Base-by-base conservation (phyloP, 1,140 invertebrate genomes). In the Leptoteleia sp. region DNA sequence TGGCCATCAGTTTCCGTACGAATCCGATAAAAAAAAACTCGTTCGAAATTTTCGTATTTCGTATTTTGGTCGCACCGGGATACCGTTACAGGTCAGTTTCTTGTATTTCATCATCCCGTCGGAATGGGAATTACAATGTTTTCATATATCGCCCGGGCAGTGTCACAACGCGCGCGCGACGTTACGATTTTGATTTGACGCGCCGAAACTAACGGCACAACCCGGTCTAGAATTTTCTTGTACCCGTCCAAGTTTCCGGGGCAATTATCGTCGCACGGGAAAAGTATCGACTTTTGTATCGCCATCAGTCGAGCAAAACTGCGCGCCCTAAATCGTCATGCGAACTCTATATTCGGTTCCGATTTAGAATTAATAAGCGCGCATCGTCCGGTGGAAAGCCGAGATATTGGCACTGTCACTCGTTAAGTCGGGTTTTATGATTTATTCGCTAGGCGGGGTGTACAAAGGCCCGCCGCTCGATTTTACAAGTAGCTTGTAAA, bases 31-130 rank as follows among this genome's bases (percentile, higher is more conserved):
- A n/a, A n/a, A n/a, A n/a, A n/a, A 22, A 22, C 19, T 22, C 19
- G 19, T 22, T 22, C 2, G 5, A 2, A 22, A 22, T 3, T 22
- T 22, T 22, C 19, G 3, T 50, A 9, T 31, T 48, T 64, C 35
- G 17, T n/a, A n/a, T 17, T 9, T 59, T 19, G 11, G 35, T 15
- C 17, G 16, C 15, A 8, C 6, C 16, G 12, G 1, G 33, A 16
- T 65, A 52, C 62, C 62, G 62, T 67, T 67, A 67, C 48, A n/a
- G 33, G 29, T 48, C 31, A 43, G 48, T 67, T 55, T 43, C 7
- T 38, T 9, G 7, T 12, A 35, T 57, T 68, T 68, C 50, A 48
- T 48, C 64, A 67, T 5, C 13, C n/a, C 16, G 35, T 22, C n/a
- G 42, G 9, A 33, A 54, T 15, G 27, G 11, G n/a, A 8, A 37